Base-by-base conservation (phyloP, 2,797 vertebrate species). In the Otus scops region DNA sequence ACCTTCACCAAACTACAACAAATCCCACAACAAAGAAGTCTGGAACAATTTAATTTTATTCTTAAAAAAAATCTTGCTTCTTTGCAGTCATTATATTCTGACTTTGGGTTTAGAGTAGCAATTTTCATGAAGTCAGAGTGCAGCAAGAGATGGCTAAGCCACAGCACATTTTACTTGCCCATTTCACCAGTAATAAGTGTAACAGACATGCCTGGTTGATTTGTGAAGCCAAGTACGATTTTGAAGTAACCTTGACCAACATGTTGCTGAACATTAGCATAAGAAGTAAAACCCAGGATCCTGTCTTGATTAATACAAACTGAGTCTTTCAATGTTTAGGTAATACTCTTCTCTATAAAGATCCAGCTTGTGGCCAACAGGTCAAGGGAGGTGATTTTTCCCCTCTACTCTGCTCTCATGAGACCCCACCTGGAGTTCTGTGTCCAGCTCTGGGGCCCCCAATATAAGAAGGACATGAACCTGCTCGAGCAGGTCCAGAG, bases 241-340 rank as follows among this genome's bases (percentile, higher is more conserved):
- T 67, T 57, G 57, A 51, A 59, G 23, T 45, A 39, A 43, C 4
- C 15, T 28, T 59, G 11, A 6, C 45, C 56, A 65, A 65, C 5
- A 54, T 7, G 28, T 41, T 63, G 36, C 60, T 23, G 30, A 71
- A 32, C 11, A 24, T 0, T 0, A 0, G 13, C 18, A 0, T 15
- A 13, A 39, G 26, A 9, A 51, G 12, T 45, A n/a, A 61, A 69
- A 11, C 1, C 15, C 18, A 64, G 19, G 10, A 68, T 74, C 7
- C 10, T 57, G 20, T 43, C 67, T 53, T 38, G 27, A 71, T 4
- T 59, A 57, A 48, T 3, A 34, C 12, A 77, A 61, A 56, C 8
- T 1, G 4, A 54, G 7, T 15, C 9, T 70, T 76, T 36, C 4
- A 2, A 19, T 11, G 3, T 41, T 71, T 57, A 61, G 9, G 3